phyloP scores from a whole-genome alignment of 2,113 vertebrate species.

The Piprites chloris region DNA sequence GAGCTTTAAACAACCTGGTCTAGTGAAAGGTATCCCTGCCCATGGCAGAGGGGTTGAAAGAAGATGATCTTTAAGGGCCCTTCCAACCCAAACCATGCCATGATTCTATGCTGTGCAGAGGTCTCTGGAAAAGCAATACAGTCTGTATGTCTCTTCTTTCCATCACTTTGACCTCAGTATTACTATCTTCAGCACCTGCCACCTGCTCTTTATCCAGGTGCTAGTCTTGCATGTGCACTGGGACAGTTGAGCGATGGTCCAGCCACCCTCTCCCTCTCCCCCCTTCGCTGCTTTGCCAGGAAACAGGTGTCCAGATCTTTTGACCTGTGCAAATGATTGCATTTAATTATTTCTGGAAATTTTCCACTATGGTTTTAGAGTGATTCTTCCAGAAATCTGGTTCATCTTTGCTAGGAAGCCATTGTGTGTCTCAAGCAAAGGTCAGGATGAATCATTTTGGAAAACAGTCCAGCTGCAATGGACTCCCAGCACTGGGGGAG shows the following conservation, averaged over 20 bases:
- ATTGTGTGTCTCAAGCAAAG: not conserved
- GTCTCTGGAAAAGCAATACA: not conserved
- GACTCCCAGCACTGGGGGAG: not conserved
- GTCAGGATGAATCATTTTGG: slow-evolving; percentile 1
- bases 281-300: not conserved
- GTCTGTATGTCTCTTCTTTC: not conserved
- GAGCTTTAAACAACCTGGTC: not conserved
- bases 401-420: slow-evolving; percentile 9
- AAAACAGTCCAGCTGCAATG: not conserved
- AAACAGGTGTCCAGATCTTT: slow-evolving; percentile 13
- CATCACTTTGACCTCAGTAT: not conserved
- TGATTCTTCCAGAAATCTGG: not conserved
- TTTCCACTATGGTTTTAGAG: not conserved
- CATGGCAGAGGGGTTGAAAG: not conserved
- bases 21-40: not conserved
- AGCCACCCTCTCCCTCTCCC: not conserved
- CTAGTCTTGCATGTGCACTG: not conserved
- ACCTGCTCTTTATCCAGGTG: not conserved
- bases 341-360: not conserved
- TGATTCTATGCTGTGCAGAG: not conserved
- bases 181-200: not conserved
- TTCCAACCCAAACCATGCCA: not conserved
- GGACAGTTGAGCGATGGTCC: not conserved
- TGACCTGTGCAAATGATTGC: not conserved
- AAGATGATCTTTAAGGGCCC: not conserved